These are phyloP conservation scores for Drosophila busckii DNA, from an alignment of 1,140 invertebrate genomes.

Conservation along the genomic window DNA sequence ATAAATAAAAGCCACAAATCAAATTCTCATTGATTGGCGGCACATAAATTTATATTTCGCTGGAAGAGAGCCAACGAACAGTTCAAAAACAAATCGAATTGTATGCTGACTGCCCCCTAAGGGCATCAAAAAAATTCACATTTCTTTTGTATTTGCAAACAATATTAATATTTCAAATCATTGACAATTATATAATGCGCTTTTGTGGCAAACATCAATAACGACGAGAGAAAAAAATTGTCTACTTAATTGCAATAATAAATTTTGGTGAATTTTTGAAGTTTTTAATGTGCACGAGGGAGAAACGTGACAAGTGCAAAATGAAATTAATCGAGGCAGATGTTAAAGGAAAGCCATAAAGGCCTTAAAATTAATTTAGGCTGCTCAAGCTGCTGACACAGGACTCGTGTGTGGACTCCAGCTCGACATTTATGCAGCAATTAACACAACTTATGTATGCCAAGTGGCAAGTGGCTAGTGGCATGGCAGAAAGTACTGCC, in stretches of 20 bases:
- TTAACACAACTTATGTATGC: constrained; percentile 55
- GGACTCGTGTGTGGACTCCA: constrained; percentile 71
- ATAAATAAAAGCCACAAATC: too few relatives aligned
- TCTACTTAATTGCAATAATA: constrained; percentile 25
- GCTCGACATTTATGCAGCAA: constrained; percentile 72
- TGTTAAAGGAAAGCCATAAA: constrained; percentile 53
- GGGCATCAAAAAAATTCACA: too few relatives aligned
- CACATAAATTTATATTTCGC: too few relatives aligned
- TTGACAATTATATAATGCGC: constrained; percentile 45
- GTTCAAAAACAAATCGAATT: constrained; percentile 55
- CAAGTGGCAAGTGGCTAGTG: constrained; percentile 18
- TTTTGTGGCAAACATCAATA: not conserved
- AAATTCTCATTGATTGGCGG: too few relatives aligned
- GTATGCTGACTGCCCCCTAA: constrained; percentile 19
- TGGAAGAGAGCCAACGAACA: too few relatives aligned
- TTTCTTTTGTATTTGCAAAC: constrained; percentile 27
- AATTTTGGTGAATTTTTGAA: too few relatives aligned
- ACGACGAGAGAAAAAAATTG: too few relatives aligned
- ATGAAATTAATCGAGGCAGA: constrained; percentile 67
- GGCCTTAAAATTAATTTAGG: constrained; percentile 65
- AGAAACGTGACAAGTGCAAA: constrained; percentile 39
- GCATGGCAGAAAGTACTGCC: constrained; percentile 6
- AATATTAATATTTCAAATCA: constrained; percentile 61
- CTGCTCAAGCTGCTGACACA: constrained; percentile 45
- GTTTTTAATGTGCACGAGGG: too few relatives aligned